Evolutionary conservation across 2,888 invertebrate genomes (phyloP).

Genomic region (Thumatha senex): DNA sequence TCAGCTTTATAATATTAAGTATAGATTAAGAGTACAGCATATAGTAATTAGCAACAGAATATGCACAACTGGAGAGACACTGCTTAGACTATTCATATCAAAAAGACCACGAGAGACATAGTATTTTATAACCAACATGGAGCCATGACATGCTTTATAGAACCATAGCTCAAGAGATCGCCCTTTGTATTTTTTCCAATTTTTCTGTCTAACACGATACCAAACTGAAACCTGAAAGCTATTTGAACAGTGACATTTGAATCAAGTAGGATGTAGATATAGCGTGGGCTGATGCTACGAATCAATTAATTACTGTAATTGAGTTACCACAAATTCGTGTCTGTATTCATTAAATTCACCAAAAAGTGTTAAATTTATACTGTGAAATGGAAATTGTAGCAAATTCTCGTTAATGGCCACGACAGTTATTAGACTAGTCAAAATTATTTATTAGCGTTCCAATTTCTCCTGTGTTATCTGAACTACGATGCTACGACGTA

Average conservation of each 20-base stretch:
- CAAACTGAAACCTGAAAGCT: too few relatives aligned
- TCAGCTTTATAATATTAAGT: too few relatives aligned
- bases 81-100: too few relatives aligned
- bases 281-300: conserved; percentile 1
- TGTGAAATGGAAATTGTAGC: conserved; percentile 6
- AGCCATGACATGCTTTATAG: too few relatives aligned
- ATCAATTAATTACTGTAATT: conserved; percentile 15
- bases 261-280: neutral
- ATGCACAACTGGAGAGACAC: too few relatives aligned
- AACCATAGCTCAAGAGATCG: too few relatives aligned
- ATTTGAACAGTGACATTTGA: neutral
- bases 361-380: conserved; percentile 7
- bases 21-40: too few relatives aligned
- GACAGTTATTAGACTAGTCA: conserved; percentile 36
- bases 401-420: conserved; percentile 13
- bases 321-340: conserved; percentile 9
- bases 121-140: too few relatives aligned
- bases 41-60: too few relatives aligned
- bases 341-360: conserved; percentile 6
- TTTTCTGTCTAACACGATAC: too few relatives aligned
- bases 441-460: conserved; percentile 46
- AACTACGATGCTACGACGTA: conserved; percentile 25
- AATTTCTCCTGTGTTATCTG: conserved; percentile 31
- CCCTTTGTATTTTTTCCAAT: too few relatives aligned
- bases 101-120: too few relatives aligned